phyloP scores from a whole-genome alignment of 1,140 invertebrate genomes.

The Aplysia californica region DNA sequence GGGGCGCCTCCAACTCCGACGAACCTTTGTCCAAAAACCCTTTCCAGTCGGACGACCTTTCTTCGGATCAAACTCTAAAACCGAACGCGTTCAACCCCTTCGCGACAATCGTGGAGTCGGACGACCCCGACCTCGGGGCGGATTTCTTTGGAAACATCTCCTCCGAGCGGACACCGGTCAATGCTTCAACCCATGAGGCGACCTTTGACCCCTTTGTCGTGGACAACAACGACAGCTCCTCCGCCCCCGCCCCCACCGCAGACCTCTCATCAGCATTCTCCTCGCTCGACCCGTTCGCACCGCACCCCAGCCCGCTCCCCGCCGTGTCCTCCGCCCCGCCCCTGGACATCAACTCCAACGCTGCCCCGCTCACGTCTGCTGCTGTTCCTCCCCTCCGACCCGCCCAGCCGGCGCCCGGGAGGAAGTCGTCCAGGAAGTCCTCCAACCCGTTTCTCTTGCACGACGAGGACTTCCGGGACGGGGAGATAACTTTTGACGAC shows the following conservation, averaged over 20 bases:
- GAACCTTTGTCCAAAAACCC: slow-evolving; percentile 34
- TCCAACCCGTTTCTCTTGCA: slow-evolving; percentile 23
- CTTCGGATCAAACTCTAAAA: slow-evolving; percentile 20
- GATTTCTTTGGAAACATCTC: slow-evolving; percentile 9
- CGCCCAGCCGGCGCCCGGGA: not conserved
- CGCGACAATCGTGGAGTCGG: slow-evolving; percentile 39
- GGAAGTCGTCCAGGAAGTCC: slow-evolving; percentile 10
- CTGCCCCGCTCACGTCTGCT: not conserved
- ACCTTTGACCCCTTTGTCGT: no score
- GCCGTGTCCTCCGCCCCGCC: not conserved
- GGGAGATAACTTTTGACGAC: slow-evolving; percentile 43
- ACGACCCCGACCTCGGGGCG: slow-evolving; percentile 22
- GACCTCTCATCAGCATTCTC: slow-evolving; percentile 9
- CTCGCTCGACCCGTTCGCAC: slow-evolving; percentile 11
- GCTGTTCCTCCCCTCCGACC: slow-evolving; percentile 10
- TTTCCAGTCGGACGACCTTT: slow-evolving; percentile 32
- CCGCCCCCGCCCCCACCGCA: not conserved
- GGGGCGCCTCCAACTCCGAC: slow-evolving; percentile 30
- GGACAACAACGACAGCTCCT: not conserved
- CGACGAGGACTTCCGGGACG: slow-evolving; percentile 35
- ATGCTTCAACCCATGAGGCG: no score
- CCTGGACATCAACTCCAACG: slow-evolving; percentile 28
- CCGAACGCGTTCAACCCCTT: slow-evolving; percentile 44
- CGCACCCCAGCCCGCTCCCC: not conserved
- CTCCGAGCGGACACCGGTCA: no score